Base-by-base conservation (phyloP, 1,140 invertebrate genomes). In the Drosophila elegans region DNA sequence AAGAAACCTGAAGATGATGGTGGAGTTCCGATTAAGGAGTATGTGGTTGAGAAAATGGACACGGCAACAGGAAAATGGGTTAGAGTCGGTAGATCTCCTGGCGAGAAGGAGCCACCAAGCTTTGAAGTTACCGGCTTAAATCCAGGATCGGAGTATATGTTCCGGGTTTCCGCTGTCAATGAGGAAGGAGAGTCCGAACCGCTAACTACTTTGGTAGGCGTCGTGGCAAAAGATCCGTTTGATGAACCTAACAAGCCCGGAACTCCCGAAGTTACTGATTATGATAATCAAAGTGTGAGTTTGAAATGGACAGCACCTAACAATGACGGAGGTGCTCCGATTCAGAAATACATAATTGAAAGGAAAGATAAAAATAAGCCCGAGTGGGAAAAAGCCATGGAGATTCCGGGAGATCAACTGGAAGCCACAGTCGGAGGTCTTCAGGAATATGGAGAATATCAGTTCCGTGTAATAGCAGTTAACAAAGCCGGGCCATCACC, bases 311-410 rank as follows among this genome's bases (percentile, higher is more conserved):
- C 95, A 1, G 94, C 97, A 12, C 98, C 99, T n/a, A 94, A 94
- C 51, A 95, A 93, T 64, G 98, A 99, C 93, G 98, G 98, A 63
- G 99, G 99, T 25, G 96, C 98, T 27, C 97, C 98, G 6, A 97
- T 99, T 84, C 96, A 97, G 80, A 98, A 98, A 93, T 99, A 99
- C 92, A 97, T 99, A 51, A 97, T 99, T 82, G 98, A 99, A 93
- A 99, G 99, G 94, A 98, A 98, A 92, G 97, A 98, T 88, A 96
- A 99, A 93, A 96, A 97, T 79, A 94, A 96, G 27, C 93, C 95
- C 9, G 97, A 98, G 68, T 99, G 98, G 98, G 97, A 98, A 93
- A 97, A 98, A 91, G 97, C 96, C 41, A 94, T 97, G 81, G 96
- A 98, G 94, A 96, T 98, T 1, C 95, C 97, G 64, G 97, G 97